Conservation (phyloP, 2,888 invertebrate species). For the Microdon myrmicae region DNA sequence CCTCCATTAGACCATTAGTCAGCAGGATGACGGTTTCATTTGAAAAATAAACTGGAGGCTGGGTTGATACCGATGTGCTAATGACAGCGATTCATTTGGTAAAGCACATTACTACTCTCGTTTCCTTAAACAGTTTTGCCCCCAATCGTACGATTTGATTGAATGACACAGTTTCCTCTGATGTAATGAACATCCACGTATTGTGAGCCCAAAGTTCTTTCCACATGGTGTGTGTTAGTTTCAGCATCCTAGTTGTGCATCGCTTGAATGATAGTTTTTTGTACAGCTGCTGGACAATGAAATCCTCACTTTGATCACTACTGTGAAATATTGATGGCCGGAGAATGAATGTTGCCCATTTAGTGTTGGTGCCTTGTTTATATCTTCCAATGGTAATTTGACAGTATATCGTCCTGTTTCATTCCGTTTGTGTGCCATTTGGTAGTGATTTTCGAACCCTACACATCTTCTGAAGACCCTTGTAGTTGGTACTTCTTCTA, state of each 20-base stretch:
- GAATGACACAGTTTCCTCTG: too few species aligned
- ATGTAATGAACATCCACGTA: too few species aligned
- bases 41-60: background rate
- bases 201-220: background rate
- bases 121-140: too few species aligned
- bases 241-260: background rate
- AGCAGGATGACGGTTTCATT: background rate
- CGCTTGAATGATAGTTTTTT: background rate
- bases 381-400: background rate
- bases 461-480: background rate
- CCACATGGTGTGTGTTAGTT: constrained; percentile 2
- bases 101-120: too few species aligned
- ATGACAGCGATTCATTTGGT: too few species aligned
- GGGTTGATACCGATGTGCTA: too few species aligned
- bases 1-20: background rate
- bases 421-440: background rate
- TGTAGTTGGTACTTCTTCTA: too few species aligned
- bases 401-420: too few species aligned
- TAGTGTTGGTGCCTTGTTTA: background rate
- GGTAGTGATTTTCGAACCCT: constrained; percentile 5
- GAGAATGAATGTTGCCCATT: background rate
- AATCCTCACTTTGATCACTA: background rate
- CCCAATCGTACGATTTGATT: too few species aligned
- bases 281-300: constrained; percentile 1
- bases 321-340: constrained; percentile 1